Conservation (phyloP, 2,888 invertebrate genomes). For the Idaea biselata region DNA sequence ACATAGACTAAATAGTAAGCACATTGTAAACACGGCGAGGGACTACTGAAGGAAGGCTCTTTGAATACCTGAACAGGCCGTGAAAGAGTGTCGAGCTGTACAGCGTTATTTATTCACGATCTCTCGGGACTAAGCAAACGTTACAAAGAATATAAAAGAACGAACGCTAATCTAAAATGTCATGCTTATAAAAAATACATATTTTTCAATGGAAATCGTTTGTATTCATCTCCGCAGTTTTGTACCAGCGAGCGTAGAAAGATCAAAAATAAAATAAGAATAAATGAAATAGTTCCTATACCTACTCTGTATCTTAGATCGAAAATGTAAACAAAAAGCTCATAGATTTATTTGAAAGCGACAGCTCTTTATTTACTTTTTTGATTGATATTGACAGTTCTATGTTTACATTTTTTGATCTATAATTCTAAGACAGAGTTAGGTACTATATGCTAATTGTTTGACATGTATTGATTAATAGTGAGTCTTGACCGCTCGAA, state of each 20-base stretch:
- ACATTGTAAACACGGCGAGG: slow-evolving; percentile 26
- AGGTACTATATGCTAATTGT: background rate
- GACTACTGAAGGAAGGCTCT: slow-evolving; percentile 39
- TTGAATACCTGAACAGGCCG: slow-evolving; percentile 46
- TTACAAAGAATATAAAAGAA: slow-evolving; percentile 7
- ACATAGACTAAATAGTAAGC: slow-evolving; percentile 16
- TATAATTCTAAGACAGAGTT: too few species aligned
- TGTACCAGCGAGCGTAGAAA: background rate
- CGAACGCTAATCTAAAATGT: slow-evolving; percentile 5
- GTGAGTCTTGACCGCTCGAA: background rate
- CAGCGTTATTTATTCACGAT: slow-evolving; percentile 51
- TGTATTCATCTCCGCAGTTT: background rate
- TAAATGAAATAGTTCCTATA: background rate
- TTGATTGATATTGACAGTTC: too few species aligned
- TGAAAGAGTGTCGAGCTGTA: slow-evolving; percentile 50
- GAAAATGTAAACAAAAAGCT: too few species aligned
- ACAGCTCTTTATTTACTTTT: too few species aligned
- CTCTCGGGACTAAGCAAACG: slow-evolving; percentile 23
- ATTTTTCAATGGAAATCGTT: background rate
- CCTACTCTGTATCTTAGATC: too few species aligned
- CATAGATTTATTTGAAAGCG: too few species aligned
- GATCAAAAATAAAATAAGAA: background rate
- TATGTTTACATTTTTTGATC: too few species aligned
- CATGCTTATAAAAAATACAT: slow-evolving; percentile 7
- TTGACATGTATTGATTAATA: background rate